phyloP scores from a whole-genome alignment of 2,113 vertebrate genomes.

The Microcebus murinus region DNA sequence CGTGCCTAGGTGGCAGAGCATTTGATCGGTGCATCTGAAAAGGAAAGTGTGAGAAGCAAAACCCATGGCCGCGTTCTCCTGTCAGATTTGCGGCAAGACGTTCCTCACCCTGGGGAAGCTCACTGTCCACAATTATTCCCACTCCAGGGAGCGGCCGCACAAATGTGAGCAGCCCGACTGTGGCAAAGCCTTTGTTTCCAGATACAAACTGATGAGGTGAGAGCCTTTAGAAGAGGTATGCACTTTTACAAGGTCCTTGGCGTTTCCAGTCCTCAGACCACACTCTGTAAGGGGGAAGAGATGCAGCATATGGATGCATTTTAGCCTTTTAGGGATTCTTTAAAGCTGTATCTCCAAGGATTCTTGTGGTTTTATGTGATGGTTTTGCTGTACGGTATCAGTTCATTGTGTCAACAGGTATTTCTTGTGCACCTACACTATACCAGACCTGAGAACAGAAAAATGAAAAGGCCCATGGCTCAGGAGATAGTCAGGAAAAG shows the following conservation, averaged over 20 bases:
- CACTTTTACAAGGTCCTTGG: neutral
- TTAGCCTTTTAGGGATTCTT: neutral
- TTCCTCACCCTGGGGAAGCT: slow-evolving; percentile 86
- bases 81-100: slow-evolving; percentile 84
- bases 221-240: slow-evolving; percentile 52
- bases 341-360: neutral
- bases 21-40: slow-evolving; percentile 77
- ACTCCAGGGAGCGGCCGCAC: slow-evolving; percentile 86
- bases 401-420: neutral
- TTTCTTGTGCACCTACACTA: neutral
- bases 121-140: slow-evolving; percentile 81
- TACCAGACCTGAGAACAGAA: neutral
- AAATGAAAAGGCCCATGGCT: neutral
- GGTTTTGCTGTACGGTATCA: neutral
- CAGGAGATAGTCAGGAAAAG: neutral
- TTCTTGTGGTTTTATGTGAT: neutral
- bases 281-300: neutral
- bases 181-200: slow-evolving; percentile 88
- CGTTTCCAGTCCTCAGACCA: neutral
- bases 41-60: slow-evolving; percentile 82
- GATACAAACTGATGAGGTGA: slow-evolving; percentile 89
- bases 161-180: slow-evolving; percentile 86
- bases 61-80: slow-evolving; percentile 80
- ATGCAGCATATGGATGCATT: neutral
- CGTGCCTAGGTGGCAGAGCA: slow-evolving; percentile 81